Evolutionary conservation across 2,888 invertebrate species (phyloP), one percentile per base, ranked within the genome.

Genomic region (Dicycla oo): DNA sequence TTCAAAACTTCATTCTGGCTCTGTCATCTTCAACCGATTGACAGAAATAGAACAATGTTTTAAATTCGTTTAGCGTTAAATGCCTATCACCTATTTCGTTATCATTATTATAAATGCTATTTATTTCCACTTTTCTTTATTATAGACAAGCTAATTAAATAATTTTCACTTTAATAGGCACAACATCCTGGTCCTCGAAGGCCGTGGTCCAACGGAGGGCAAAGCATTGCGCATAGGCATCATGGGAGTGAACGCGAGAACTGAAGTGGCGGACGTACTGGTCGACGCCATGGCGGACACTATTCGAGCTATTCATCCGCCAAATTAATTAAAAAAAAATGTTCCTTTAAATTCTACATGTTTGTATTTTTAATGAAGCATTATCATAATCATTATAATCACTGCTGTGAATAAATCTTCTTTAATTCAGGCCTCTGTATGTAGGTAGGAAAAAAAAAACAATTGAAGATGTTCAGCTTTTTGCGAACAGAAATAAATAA

Each of bases 211-310:
- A 0, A 98, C 98, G 0, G 97, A 94, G 0, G 98, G 98, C 45
- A 97, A 98, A 87, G 97, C 98, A 0, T 97, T 98, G 86, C 97
- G 99, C n/a, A 97, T 99, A 75, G 99, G 99, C 1, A 92, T 98
- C 18, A 98, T 99, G 98, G 99, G 99, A 3, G 94, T 94, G 38
- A 95, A 94, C 84, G 88, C 94, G 0, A 92, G 88, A 0, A 86
- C 81, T 1, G 73, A 90, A 77, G 88, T 92, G 0, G 94, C 90
- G 0, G 92, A 95, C 49, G 85, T 82, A 1, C 79, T 95, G 0
- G 90, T 88, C 0, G 90, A 92, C 10, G 94, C 91, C 0, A 88
- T 95, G 90, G 85, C 85, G 0, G 92, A 92, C 26, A 90, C 95
- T 0, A 63, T 93, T 18, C 86, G 79, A 75, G 86, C 87, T 20